Conservation (phyloP, 2,888 invertebrate genomes). For the Synanthedon formicaeformis region DNA sequence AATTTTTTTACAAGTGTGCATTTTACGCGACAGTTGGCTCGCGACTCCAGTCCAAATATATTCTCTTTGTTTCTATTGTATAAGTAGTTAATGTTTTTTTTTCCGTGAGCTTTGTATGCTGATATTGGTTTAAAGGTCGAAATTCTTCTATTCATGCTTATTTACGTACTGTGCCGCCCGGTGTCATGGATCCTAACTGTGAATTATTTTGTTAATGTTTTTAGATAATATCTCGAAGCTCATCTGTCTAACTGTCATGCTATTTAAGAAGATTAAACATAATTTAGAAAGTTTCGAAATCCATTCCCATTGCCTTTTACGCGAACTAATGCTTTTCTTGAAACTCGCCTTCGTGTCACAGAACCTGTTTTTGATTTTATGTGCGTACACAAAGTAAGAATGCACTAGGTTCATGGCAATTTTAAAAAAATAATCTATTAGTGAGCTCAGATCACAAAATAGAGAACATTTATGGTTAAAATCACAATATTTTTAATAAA, state of each 20-base stretch:
- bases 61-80: constrained; percentile 53
- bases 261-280: not conserved
- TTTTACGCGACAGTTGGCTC: constrained; percentile 54
- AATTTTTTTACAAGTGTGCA: constrained; percentile 38
- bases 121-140: constrained; percentile 49
- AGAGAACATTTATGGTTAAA: too few relatives aligned
- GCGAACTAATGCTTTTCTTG: not conserved
- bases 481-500: too few relatives aligned
- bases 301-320: not conserved
- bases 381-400: too few relatives aligned
- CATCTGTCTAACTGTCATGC: not conserved
- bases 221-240: not conserved
- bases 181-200: not conserved
- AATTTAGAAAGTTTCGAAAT: not conserved
- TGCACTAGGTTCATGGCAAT: too few relatives aligned
- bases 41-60: constrained; percentile 46
- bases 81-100: constrained; percentile 16
- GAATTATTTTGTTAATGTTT: not conserved
- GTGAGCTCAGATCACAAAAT: too few relatives aligned
- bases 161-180: constrained; percentile 8
- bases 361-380: too few relatives aligned
- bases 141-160: constrained; percentile 18
- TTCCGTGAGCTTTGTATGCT: constrained; percentile 37
- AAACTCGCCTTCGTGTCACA: not conserved
- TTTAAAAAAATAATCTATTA: too few relatives aligned